These are phyloP conservation scores for Polypedilum pembai DNA, from an alignment of 1,140 invertebrate species.

Conservation along the genomic window DNA sequence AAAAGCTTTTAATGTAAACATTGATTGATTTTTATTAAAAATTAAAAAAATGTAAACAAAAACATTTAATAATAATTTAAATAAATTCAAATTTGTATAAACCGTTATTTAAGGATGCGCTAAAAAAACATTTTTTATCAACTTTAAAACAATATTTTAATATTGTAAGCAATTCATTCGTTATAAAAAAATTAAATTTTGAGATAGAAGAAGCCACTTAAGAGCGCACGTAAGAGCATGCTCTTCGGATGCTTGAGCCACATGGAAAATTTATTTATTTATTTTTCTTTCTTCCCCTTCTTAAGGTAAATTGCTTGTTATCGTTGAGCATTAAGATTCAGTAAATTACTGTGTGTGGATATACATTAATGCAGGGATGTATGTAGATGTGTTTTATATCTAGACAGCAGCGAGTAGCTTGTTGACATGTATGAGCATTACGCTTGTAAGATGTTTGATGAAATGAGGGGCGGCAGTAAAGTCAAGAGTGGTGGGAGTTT, in stretches of 20 bases:
- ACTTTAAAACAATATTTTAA: too few species aligned
- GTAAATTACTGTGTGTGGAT: too few species aligned
- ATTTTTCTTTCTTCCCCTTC: not conserved
- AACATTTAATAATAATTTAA: too few species aligned
- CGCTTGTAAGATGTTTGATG: constrained; percentile 6
- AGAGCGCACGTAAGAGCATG: not conserved
- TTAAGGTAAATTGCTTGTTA: constrained; percentile 3
- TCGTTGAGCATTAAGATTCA: not conserved
- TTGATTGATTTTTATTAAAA: too few species aligned
- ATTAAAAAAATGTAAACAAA: too few species aligned
- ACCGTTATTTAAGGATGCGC: too few species aligned
- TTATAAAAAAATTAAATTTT: too few species aligned
- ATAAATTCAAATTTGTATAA: too few species aligned
- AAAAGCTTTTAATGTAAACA: too few species aligned
- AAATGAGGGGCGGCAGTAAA: not conserved
- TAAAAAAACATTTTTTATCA: too few species aligned
- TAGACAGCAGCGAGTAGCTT: not conserved
- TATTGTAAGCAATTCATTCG: too few species aligned
- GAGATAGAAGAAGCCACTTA: not conserved
- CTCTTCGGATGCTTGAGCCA: not conserved
- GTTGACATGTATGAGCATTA: constrained; percentile 3
- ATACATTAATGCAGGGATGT: not conserved
- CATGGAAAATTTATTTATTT: not conserved
- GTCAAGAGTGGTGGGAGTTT: too few species aligned
- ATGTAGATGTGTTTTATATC: not conserved